Percentiles rank a stretch among this genome's conserved stretches.
Evolutionary conservation across 2,888 invertebrate genomes (phyloP).

Genomic region (Dolichopus griseipennis): DNA sequence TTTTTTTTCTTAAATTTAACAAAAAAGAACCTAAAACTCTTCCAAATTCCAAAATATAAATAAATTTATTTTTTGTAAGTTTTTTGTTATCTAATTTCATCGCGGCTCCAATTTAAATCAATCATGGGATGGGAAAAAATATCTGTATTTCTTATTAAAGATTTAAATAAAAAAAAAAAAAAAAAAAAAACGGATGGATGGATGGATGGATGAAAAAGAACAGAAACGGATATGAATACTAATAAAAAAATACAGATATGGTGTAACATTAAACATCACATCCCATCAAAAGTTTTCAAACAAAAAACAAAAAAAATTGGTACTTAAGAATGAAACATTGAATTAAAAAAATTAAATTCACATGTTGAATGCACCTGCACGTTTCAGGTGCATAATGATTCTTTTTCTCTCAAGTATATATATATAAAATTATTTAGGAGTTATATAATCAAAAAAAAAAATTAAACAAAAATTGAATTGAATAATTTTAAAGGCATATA

Average conservation of each 20-base stretch:
- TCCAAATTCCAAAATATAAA: too few species aligned
- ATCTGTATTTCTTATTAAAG: too few species aligned
- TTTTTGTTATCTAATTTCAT: too few species aligned
- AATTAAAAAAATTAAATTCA: not conserved
- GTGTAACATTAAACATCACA: not conserved
- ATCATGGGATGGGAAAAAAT: not conserved
- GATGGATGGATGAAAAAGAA: too few species aligned
- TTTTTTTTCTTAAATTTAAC: too few species aligned
- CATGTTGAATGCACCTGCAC: slow-evolving; percentile 3
- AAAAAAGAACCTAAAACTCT: too few species aligned
- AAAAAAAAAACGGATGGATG: too few species aligned
- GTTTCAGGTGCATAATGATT: not conserved
- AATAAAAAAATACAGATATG: not conserved
- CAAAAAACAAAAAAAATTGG: not conserved
- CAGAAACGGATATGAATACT: not conserved
- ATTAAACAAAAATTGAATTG: too few species aligned
- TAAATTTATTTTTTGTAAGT: too few species aligned
- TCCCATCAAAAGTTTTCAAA: not conserved
- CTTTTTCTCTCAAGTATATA: not conserved
- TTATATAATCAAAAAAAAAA: not conserved
- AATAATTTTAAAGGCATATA: not conserved
- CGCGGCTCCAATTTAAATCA: slow-evolving; percentile 1
- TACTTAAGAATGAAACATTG: too few species aligned
- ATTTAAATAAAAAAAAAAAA: too few species aligned
- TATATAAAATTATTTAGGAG: not conserved